phyloP scores from a whole-genome alignment of 2,797 vertebrate species.

The Lemur catta region DNA sequence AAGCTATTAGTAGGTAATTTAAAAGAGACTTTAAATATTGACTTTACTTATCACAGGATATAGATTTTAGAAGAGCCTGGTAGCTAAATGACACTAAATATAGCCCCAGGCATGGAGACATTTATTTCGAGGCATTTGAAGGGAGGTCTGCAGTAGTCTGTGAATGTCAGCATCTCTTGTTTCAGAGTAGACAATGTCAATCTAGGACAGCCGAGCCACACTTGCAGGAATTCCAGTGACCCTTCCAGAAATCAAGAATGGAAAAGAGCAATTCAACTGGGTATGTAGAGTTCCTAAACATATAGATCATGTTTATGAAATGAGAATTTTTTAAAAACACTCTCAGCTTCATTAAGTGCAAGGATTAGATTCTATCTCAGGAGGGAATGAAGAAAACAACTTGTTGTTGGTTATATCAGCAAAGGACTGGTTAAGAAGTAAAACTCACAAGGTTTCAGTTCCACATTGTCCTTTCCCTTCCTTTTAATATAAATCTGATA shows the following conservation, averaged over 20 bases:
- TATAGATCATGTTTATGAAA: conserved; percentile 18
- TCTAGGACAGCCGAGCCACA: background rate
- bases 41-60: conserved; percentile 35
- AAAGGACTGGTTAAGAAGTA: background rate
- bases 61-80: conserved; percentile 1
- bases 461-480: background rate
- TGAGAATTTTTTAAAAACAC: background rate
- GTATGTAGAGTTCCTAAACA: background rate
- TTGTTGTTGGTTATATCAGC: background rate
- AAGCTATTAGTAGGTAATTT: conserved; percentile 4
- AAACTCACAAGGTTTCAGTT: background rate
- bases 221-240: background rate
- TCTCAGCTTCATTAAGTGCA: background rate
- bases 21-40: conserved; percentile 47
- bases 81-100: background rate
- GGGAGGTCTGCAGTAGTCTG: background rate
- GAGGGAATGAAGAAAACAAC: background rate
- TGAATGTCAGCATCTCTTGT: conserved; percentile 13
- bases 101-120: background rate
- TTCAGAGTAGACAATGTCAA: background rate
- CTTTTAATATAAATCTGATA: conserved; percentile 37
- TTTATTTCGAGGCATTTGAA: conserved; percentile 25
- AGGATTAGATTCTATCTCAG: conserved; percentile 36
- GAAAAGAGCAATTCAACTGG: background rate
- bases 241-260: background rate